Conservation (phyloP, 2,888 invertebrate genomes). For the Nephrocerus scutellatus region DNA sequence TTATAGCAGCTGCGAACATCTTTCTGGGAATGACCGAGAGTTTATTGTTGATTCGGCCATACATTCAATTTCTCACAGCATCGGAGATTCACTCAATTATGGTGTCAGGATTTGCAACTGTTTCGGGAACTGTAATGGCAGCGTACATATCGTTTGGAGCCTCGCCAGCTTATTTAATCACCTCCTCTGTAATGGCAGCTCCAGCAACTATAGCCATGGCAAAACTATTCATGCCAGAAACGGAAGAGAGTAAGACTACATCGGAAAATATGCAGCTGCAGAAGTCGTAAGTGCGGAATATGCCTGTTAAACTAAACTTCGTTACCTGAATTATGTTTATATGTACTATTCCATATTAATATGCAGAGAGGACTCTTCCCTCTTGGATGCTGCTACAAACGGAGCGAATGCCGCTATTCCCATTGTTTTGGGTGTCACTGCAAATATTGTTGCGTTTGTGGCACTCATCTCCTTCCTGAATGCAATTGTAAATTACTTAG, state of each 20-base stretch:
- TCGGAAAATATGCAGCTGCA: conserved; percentile 67
- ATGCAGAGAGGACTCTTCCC: conserved; percentile 70
- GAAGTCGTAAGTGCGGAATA: conserved; percentile 54
- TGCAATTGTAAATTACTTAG: conserved; percentile 72
- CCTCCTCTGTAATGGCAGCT: conserved; percentile 93
- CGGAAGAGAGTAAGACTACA: conserved; percentile 67
- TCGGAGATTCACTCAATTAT: conserved; percentile 92
- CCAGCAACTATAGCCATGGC: conserved; percentile 86
- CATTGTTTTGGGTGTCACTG: conserved; percentile 78
- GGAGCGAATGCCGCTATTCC: conserved; percentile 78
- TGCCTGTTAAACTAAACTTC: neutral
- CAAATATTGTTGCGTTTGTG: conserved; percentile 88
- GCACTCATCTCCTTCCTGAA: conserved; percentile 81
- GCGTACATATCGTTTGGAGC: conserved; percentile 90
- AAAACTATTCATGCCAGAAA: conserved; percentile 90
- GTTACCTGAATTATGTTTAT: conserved; percentile 19
- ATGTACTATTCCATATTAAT: conserved; percentile 2
- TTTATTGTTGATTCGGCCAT: conserved; percentile 80
- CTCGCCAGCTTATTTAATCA: conserved; percentile 77
- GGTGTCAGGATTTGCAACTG: conserved; percentile 91
- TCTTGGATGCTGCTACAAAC: conserved; percentile 84
- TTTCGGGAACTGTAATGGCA: conserved; percentile 88
- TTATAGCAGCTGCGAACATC: conserved; percentile 87
- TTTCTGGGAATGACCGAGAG: conserved; percentile 93
- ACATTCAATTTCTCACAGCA: conserved; percentile 69